A percentile compares a stretch with the other conserved stretches of the same genome.
Evolutionary conservation across 2,113 vertebrate genomes (phyloP).

Genomic region (Dunckerocampus dactyliophorus): DNA sequence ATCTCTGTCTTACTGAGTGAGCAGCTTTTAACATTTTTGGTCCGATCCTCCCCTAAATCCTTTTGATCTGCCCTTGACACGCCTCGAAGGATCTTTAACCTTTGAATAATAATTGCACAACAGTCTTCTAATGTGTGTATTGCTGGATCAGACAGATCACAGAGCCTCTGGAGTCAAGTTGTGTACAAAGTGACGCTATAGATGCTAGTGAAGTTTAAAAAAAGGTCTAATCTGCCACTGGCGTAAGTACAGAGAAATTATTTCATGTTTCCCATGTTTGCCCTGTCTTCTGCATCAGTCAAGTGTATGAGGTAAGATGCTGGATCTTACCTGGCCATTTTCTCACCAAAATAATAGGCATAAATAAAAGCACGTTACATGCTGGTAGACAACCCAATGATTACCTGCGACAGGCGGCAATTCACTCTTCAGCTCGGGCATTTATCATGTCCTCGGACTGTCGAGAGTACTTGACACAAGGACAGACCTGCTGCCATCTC

Average conservation of each 20-base stretch:
- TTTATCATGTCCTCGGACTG: slow-evolving; percentile 65
- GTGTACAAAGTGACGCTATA: slow-evolving; percentile 38
- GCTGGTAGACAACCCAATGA: slow-evolving; percentile 70
- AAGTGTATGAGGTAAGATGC: slow-evolving; percentile 32
- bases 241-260: slow-evolving; percentile 42
- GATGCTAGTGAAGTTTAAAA: not conserved
- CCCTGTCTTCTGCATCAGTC: slow-evolving; percentile 44
- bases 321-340: slow-evolving; percentile 57
- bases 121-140: slow-evolving; percentile 48
- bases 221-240: slow-evolving; percentile 35
- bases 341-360: slow-evolving; percentile 69
- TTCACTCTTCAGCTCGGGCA: slow-evolving; percentile 64
- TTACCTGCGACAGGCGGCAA: slow-evolving; percentile 73
- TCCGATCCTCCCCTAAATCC: slow-evolving; percentile 65
- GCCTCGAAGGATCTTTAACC: slow-evolving; percentile 60
- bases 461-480: slow-evolving; percentile 42
- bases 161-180: slow-evolving; percentile 33
- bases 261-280: slow-evolving; percentile 44
- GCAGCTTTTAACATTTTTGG: slow-evolving; percentile 67
- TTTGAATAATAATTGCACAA: slow-evolving; percentile 63
- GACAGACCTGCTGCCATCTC: slow-evolving; percentile 48
- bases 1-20: slow-evolving; percentile 56
- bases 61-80: slow-evolving; percentile 72
- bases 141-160: slow-evolving; percentile 41
- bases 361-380: slow-evolving; percentile 70